These are phyloP conservation scores for Leucophenga varia DNA, from an alignment of 1,140 invertebrate genomes.

Conservation along the genomic window DNA sequence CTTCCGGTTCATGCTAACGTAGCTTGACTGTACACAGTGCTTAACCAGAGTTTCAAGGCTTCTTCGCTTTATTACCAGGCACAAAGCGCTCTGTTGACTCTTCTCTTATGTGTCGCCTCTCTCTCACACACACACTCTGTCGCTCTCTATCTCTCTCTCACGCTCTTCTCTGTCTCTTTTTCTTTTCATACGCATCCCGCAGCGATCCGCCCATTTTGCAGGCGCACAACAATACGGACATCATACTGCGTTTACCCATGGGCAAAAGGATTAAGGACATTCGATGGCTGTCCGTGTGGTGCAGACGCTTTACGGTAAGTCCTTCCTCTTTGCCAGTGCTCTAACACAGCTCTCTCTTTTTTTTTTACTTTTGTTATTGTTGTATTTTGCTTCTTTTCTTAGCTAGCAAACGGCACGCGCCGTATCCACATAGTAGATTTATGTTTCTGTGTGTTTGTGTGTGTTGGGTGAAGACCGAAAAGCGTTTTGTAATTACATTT, in stretches of 20 bases:
- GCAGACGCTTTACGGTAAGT: constrained; percentile 83
- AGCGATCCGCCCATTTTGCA: constrained; percentile 78
- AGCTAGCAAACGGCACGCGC: constrained; percentile 33
- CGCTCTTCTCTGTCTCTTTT: no score
- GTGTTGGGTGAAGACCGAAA: constrained; percentile 25
- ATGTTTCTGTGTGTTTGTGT: constrained; percentile 31
- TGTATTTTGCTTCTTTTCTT: constrained; percentile 10
- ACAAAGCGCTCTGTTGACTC: constrained; percentile 1
- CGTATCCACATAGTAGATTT: constrained; percentile 34
- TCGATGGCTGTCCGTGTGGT: constrained; percentile 89
- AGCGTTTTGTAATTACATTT: constrained; percentile 47
- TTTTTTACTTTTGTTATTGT: constrained; percentile 1
- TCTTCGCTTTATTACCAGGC: constrained; percentile 9
- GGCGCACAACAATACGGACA: constrained; percentile 74
- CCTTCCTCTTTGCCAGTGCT: neutral
- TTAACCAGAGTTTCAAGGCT: constrained; percentile 9
- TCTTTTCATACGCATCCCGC: no score
- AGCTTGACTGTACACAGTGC: constrained; percentile 4
- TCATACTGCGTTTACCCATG: constrained; percentile 79
- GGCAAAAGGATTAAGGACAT: constrained; percentile 83
- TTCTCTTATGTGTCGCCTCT: constrained; percentile 3
- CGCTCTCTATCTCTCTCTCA: no score
- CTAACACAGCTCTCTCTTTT: neutral
- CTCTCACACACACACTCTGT: no score
- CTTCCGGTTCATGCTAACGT: neutral